A percentile compares a stretch with the other conserved stretches of the same genome.
Conservation (phyloP, 1,140 invertebrate genomes). For the Pseudomyrmex dendroicus region DNA sequence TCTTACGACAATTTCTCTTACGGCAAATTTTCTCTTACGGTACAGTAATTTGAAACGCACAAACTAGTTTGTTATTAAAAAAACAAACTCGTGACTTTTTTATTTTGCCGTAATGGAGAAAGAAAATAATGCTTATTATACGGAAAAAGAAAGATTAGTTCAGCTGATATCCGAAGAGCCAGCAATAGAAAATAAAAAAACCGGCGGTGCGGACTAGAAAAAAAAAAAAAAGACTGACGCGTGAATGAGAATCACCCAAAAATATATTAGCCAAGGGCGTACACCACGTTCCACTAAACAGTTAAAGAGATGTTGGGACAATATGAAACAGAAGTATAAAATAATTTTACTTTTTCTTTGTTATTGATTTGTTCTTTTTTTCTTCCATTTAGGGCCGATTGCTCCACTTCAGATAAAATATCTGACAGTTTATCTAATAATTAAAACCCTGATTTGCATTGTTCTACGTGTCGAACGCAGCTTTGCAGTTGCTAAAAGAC, state of each 20-base stretch:
- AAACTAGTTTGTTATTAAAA: not conserved
- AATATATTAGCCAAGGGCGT: not conserved
- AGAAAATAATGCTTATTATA: constrained; percentile 15
- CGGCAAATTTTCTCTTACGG: no score
- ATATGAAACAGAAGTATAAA: constrained; percentile 9
- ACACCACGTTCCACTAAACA: constrained; percentile 11
- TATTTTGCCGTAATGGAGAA: not conserved
- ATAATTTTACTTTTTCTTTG: not conserved
- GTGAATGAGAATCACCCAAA: not conserved
- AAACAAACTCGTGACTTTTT: not conserved
- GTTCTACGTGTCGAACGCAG: no score
- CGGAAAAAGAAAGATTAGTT: not conserved
- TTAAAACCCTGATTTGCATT: no score
- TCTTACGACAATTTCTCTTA: no score
- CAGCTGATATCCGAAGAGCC: constrained; percentile 1
- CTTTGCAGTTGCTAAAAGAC: no score
- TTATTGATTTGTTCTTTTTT: no score
- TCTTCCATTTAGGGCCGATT: not conserved
- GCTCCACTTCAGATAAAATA: no score
- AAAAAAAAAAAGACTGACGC: not conserved
- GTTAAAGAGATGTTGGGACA: constrained; percentile 9
- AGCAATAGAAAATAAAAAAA: constrained; percentile 15
- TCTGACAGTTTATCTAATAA: no score
- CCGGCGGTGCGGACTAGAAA: not conserved
- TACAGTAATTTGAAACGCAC: no score